Conservation (phyloP, 2,888 invertebrate genomes). For the Chromoteleia sp. region DNA sequence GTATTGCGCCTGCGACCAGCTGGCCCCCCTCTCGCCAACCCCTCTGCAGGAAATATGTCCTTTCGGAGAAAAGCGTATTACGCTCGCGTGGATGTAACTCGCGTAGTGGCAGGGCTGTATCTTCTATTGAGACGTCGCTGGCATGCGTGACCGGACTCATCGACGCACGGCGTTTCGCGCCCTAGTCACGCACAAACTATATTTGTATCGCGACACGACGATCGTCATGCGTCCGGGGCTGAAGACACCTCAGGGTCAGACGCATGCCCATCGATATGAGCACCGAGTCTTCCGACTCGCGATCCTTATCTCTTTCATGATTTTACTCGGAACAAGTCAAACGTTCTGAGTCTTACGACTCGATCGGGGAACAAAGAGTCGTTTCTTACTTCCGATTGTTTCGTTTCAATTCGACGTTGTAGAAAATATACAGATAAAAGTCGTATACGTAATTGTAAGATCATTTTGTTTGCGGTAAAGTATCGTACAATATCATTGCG, state of each 20-base stretch:
- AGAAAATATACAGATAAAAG: not conserved
- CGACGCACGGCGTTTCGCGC: constrained; percentile 77
- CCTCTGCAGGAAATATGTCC: constrained; percentile 65
- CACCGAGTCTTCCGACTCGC: constrained; percentile 76
- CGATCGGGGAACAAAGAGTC: constrained; percentile 14
- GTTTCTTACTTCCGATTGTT: constrained; percentile 35
- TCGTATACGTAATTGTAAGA: too few species aligned
- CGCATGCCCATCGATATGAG: constrained; percentile 81
- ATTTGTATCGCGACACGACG: constrained; percentile 76
- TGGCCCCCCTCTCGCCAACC: constrained; percentile 20
- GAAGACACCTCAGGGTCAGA: constrained; percentile 82
- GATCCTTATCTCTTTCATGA: constrained; percentile 75
- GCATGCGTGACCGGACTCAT: constrained; percentile 74
- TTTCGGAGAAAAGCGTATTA: constrained; percentile 68
- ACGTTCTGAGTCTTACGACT: constrained; percentile 1
- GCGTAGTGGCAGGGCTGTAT: constrained; percentile 64
- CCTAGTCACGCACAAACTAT: constrained; percentile 83
- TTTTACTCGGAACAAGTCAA: constrained; percentile 69
- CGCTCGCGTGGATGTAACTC: constrained; percentile 66
- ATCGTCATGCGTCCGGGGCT: constrained; percentile 72
- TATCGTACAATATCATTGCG: too few species aligned
- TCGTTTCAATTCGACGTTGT: not conserved
- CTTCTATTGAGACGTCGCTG: constrained; percentile 70
- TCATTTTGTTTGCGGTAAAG: too few species aligned
- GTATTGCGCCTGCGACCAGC: constrained; percentile 54